phyloP scores from a whole-genome alignment of 2,888 invertebrate species.

The Stenodema calcarata region DNA sequence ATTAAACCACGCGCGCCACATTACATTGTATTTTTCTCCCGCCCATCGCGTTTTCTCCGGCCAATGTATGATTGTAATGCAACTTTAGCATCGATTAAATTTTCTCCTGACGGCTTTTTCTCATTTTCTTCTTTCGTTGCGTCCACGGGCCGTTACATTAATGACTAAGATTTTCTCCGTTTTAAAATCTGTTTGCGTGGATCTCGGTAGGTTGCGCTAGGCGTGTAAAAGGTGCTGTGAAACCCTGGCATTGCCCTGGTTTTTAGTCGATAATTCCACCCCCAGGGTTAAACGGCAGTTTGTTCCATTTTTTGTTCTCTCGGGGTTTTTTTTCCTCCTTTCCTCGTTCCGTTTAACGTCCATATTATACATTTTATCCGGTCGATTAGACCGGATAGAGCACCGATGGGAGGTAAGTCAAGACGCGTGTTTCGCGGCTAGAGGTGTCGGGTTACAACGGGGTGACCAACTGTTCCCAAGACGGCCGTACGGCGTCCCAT shows the following conservation, averaged over 20 bases:
- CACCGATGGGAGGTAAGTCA: background rate
- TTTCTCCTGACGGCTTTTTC: background rate
- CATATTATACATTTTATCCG: slow-evolving; percentile 33
- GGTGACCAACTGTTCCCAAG: slow-evolving; percentile 15
- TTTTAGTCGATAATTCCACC: background rate
- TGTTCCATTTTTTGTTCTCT: background rate
- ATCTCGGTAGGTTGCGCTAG: background rate
- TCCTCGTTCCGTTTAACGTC: background rate
- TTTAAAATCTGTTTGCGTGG: slow-evolving; percentile 1
- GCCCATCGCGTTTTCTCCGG: background rate
- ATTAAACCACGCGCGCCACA: background rate
- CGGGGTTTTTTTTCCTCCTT: background rate
- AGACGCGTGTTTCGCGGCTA: slow-evolving; percentile 32
- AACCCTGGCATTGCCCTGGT: background rate
- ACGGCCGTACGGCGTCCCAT: background rate
- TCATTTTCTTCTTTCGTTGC: background rate
- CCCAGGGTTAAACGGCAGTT: background rate
- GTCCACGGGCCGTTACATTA: background rate
- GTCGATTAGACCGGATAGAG: background rate
- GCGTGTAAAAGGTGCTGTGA: background rate
- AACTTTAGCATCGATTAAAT: background rate
- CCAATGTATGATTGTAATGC: background rate
- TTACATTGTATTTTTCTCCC: background rate
- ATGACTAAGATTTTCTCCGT: background rate
- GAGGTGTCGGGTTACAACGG: background rate